These are phyloP conservation scores for Nyctalus aviator DNA, from an alignment of 2,797 vertebrate genomes.

Conservation along the genomic window DNA sequence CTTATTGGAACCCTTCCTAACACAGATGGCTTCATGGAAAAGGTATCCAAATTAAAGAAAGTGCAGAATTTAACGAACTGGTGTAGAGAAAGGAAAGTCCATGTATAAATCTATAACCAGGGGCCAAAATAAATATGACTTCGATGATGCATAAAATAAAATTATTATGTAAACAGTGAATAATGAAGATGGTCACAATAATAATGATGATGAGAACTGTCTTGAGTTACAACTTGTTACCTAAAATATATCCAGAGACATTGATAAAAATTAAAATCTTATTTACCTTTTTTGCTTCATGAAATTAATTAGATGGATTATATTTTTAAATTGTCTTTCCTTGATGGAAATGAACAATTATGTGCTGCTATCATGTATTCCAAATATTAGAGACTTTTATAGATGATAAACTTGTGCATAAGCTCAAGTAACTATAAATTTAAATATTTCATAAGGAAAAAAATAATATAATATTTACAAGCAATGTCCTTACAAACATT, in stretches of 20 bases:
- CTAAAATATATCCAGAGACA: background rate
- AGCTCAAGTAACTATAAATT: background rate
- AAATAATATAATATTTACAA: conserved; percentile 3
- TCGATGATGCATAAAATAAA: background rate
- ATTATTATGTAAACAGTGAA: background rate
- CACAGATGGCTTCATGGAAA: conserved; percentile 70
- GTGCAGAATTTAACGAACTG: conserved; percentile 45
- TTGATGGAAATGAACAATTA: background rate
- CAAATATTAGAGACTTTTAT: background rate
- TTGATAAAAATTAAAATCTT: background rate
- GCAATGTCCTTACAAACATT: background rate
- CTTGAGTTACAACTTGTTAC: background rate
- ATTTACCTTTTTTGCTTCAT: background rate
- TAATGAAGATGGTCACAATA: background rate
- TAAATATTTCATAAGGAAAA: background rate
- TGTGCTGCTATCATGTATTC: background rate
- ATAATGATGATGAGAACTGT: background rate
- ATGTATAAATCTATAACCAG: background rate
- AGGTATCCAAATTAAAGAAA: conserved; percentile 68
- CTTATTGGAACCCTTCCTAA: conserved; percentile 62
- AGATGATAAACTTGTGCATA: background rate
- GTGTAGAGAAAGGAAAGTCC: background rate
- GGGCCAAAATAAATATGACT: background rate
- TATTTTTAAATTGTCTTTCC: background rate
- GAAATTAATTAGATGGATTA: background rate